Evolutionary conservation across 2,797 vertebrate genomes (phyloP).

Genomic region (Spinus pinus): DNA sequence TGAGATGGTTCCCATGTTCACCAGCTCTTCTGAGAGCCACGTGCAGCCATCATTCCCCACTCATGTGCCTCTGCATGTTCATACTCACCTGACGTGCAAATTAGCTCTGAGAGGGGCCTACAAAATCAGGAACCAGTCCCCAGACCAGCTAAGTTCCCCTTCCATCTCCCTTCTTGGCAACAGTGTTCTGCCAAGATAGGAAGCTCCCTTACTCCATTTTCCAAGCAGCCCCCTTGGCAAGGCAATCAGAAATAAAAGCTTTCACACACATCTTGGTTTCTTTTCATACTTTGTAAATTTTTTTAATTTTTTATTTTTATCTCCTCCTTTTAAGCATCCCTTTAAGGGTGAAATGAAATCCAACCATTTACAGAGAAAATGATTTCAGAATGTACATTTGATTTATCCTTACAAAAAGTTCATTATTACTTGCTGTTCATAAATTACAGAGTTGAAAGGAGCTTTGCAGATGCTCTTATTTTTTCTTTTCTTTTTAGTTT

Average conservation of each 20-base stretch:
- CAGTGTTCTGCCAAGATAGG: background rate
- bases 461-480: slow-evolving; percentile 43
- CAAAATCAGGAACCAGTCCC: background rate
- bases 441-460: slow-evolving; percentile 71
- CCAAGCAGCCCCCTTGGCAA: background rate
- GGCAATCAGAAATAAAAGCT: slow-evolving; percentile 13
- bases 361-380: slow-evolving; percentile 86
- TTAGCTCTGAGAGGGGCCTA: background rate
- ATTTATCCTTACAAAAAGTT: slow-evolving; percentile 80
- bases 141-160: background rate
- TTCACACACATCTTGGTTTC: background rate
- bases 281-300: slow-evolving; percentile 65
- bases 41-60: fast-evolving
- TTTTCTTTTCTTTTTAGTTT: background rate
- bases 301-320: slow-evolving; percentile 77
- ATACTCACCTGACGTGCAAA: background rate
- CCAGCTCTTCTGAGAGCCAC: background rate
- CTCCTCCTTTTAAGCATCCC: slow-evolving; percentile 80
- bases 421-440: slow-evolving; percentile 73
- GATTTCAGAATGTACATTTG: slow-evolving; percentile 82
- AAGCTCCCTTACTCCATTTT: background rate
- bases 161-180: background rate
- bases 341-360: slow-evolving; percentile 86
- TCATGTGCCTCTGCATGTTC: fast-evolving
- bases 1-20: background rate